Conservation (phyloP, 1,140 invertebrate genomes). For the Lordiphosa stackelbergi region DNA sequence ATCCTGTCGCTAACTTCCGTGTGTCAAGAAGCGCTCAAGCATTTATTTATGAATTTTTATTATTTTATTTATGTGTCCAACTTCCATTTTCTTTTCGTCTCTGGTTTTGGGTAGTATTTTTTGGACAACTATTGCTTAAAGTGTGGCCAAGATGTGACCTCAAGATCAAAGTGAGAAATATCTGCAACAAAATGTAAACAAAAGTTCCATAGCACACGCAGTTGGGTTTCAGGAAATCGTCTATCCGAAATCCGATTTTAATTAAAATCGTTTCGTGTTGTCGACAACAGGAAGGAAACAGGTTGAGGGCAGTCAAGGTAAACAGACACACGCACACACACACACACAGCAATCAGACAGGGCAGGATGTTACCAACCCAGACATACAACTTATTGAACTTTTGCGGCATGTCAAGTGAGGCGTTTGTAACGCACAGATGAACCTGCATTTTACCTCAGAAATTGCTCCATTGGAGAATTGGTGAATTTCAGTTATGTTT, state of each 20-base stretch:
- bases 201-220: conserved; percentile 49
- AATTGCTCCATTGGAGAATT: no score
- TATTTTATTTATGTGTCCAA: conserved; percentile 58
- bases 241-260: conserved; percentile 70
- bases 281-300: conserved; percentile 57
- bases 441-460: no score
- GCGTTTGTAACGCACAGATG: no score
- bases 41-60: conserved; percentile 72
- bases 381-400: conserved; percentile 22
- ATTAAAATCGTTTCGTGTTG: conserved; percentile 65
- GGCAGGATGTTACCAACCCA: conserved; percentile 3
- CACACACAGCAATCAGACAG: no score
- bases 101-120: conserved; percentile 24
- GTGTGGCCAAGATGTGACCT: conserved; percentile 11
- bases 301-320: conserved; percentile 26
- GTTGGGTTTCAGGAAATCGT: conserved; percentile 71
- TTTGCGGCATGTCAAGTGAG: conserved; percentile 1
- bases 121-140: conserved; percentile 48
- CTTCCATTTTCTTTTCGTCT: conserved; percentile 13
- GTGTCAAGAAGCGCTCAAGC: conserved; percentile 66
- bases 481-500: no score
- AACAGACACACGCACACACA: conserved; percentile 16
- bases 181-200: conserved; percentile 46
- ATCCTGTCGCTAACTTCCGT: conserved; percentile 63
- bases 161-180: conserved; percentile 46